These are phyloP conservation scores for Melanostigma gelatinosum DNA, from an alignment of 2,113 vertebrate genomes.

Conservation along the genomic window DNA sequence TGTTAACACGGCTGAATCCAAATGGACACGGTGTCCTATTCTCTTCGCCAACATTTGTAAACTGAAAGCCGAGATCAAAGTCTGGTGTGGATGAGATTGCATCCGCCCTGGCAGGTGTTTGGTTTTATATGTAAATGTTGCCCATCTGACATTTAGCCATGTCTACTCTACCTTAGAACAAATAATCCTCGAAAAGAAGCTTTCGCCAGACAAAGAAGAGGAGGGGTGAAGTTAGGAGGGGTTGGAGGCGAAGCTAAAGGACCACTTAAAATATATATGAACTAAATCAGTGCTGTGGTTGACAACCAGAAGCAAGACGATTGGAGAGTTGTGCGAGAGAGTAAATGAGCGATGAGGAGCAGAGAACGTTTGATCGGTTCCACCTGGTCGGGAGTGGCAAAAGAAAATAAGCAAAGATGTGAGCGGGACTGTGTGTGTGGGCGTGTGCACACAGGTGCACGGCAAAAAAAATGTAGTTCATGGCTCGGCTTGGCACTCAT, in stretches of 20 bases:
- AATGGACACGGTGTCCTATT: not conserved
- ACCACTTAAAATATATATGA: not conserved
- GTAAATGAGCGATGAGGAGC: constrained; percentile 23
- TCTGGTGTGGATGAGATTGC: not conserved
- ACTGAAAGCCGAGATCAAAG: not conserved
- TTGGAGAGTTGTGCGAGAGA: constrained; percentile 21
- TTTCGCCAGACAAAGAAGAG: not conserved
- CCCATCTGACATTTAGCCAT: not conserved
- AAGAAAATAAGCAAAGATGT: constrained; percentile 25
- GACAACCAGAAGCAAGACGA: constrained; percentile 36
- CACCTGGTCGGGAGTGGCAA: constrained; percentile 46
- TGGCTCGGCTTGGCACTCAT: constrained; percentile 4
- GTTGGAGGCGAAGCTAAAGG: not conserved
- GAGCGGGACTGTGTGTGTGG: constrained; percentile 1
- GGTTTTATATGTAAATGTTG: not conserved
- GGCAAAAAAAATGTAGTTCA: constrained; percentile 24
- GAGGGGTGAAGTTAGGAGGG: not conserved
- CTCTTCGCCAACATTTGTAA: not conserved
- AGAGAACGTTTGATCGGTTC: constrained; percentile 48
- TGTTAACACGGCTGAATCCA: not conserved
- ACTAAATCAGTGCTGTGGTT: constrained; percentile 13
- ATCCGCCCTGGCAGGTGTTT: not conserved
- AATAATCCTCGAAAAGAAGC: not conserved
- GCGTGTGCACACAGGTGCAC: not conserved
- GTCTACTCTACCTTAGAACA: not conserved